Evolutionary conservation across 2,888 invertebrate species (phyloP).

Genomic region (Nymphalis urticae): DNA sequence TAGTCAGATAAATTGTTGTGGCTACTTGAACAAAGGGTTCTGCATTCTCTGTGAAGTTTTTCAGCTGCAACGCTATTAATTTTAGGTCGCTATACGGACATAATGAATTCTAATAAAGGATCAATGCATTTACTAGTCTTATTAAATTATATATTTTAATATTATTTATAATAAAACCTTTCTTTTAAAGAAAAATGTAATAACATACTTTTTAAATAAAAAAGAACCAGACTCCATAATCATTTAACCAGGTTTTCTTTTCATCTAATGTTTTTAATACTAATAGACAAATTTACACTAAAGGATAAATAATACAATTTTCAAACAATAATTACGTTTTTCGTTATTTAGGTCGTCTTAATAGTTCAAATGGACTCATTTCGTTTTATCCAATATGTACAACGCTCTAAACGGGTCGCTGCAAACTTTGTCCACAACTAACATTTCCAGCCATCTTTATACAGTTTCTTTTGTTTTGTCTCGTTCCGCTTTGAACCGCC

Average conservation of each 20-base stretch:
- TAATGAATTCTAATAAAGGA: background rate
- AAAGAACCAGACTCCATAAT: too few relatives aligned
- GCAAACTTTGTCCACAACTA: conserved; percentile 1
- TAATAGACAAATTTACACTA: too few relatives aligned
- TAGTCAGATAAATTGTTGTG: conserved; percentile 12
- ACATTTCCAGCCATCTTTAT: background rate
- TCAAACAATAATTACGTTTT: too few relatives aligned
- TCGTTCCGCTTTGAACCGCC: conserved; percentile 4
- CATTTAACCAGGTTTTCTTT: too few relatives aligned
- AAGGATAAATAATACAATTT: too few relatives aligned
- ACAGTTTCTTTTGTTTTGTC: background rate
- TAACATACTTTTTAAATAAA: too few relatives aligned
- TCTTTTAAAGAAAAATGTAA: too few relatives aligned
- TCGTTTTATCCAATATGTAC: background rate
- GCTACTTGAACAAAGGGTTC: background rate
- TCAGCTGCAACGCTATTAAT: background rate
- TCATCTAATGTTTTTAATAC: too few relatives aligned
- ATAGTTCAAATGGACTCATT: too few relatives aligned
- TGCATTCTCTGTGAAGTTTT: conserved; percentile 4
- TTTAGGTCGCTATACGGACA: background rate
- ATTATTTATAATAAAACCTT: too few relatives aligned
- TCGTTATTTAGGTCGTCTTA: too few relatives aligned
- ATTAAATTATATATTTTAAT: too few relatives aligned
- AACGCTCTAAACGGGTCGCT: background rate
- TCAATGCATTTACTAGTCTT: background rate